phyloP scores from a whole-genome alignment of 2,113 vertebrate species.

The Alethe diademata region DNA sequence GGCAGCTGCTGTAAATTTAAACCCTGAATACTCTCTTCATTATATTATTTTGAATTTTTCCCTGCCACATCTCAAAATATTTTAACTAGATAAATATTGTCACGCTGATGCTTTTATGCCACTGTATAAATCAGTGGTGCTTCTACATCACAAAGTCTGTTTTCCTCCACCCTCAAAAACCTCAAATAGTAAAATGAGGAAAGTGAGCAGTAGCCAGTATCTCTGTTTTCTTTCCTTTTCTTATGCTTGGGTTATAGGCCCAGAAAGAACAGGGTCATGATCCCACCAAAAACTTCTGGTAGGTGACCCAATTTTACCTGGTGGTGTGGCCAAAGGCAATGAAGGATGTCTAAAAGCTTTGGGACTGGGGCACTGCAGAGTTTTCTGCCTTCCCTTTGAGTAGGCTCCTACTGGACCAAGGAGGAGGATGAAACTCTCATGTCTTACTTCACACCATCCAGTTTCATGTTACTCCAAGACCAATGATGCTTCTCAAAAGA shows the following conservation, averaged over 20 bases:
- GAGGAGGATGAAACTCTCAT: neutral
- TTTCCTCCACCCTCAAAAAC: accelerated
- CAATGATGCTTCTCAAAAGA: neutral
- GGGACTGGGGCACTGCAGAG: neutral
- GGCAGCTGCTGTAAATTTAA: neutral
- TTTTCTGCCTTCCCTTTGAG: neutral
- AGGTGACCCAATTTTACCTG: neutral
- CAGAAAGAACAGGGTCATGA: neutral
- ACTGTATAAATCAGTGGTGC: neutral
- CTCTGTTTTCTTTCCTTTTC: neutral
- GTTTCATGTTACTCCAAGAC: neutral
- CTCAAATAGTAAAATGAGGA: neutral
- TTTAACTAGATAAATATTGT: neutral
- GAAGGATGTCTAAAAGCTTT: neutral
- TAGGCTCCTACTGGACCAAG: neutral
- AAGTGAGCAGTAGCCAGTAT: neutral
- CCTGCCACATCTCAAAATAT: neutral
- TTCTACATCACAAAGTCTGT: neutral
- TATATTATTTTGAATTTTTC: neutral
- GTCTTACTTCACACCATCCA: neutral
- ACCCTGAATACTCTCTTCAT: neutral
- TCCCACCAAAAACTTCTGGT: neutral
- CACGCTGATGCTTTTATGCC: neutral
- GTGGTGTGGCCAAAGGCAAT: neutral
- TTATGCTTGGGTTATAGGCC: neutral